Base-by-base conservation (phyloP, 2,113 vertebrate species). In the Alces alces region DNA sequence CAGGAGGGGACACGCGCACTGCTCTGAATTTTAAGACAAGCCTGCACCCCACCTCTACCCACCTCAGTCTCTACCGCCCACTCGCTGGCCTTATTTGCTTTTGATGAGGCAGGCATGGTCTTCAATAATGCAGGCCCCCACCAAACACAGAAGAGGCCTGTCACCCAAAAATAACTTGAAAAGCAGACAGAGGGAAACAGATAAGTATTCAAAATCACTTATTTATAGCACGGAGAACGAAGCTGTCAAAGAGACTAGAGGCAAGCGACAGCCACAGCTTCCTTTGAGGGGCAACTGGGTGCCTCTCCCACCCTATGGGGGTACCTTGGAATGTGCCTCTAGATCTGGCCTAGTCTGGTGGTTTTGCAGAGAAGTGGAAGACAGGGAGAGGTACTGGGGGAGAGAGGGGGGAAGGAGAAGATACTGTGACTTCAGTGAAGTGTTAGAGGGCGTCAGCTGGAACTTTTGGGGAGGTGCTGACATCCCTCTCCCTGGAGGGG, bases 131-230 rank as follows among this genome's bases (percentile, higher is more conserved):
- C 94, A 98, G 97, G 92, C 97, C 92, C 96, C 96, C 93, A 97
- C 97, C 97, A 97, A 96, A 95, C 76, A 96, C 97, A 86, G 96
- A 94, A 95, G 94, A 95, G 84, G 93, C 86, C 86, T 97, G 97
- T 94, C 94, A 96, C 97, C 96, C 98, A 98, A 98, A 98, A 98
- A 98, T 98, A 98, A 96, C 97, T 97, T 95, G 95, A 96, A 98
- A 97, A 98, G 78, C 95, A 98, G 96, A 97, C 95, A 86, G 87
- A 94, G 97, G 89, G 97, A 98, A 96, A 82, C 54, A 96, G 97
- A 97, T 95, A 95, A 97, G 95, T 79, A 96, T 96, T 95, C 94
- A 96, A 96, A 98, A 98, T 94, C 78, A 98, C 89, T 89, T 97
- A 97, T 98, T 97, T 97, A 97, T 98, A 98, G 97, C 82, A 25